phyloP scores from a whole-genome alignment of 2,113 vertebrate genomes.

The Synodontis membranacea region DNA sequence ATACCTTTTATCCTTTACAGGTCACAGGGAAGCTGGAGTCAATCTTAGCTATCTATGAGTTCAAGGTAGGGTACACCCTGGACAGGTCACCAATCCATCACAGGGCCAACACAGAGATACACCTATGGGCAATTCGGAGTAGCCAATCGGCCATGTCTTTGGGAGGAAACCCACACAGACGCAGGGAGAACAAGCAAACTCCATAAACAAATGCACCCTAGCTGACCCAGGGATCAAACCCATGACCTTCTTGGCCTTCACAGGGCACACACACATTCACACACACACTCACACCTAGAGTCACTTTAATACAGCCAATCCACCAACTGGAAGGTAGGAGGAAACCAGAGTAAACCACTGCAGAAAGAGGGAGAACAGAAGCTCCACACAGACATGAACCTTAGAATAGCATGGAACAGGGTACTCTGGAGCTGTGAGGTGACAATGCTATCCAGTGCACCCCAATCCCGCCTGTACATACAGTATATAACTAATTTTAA shows the following conservation, averaged over 20 bases:
- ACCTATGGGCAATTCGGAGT: no score
- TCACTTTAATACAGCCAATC: neutral
- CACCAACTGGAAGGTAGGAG: neutral
- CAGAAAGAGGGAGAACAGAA: neutral
- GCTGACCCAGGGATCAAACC: no score
- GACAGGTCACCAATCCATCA: neutral
- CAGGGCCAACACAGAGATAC: no score
- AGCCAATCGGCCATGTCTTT: no score
- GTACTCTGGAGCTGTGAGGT: neutral
- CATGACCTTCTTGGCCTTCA: no score
- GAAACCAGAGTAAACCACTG: neutral
- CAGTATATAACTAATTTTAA: neutral
- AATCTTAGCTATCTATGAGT: no score
- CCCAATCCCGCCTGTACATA: neutral
- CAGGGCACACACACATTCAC: neutral
- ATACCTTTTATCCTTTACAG: no score
- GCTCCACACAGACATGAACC: neutral
- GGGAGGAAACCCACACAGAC: no score
- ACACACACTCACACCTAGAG: neutral
- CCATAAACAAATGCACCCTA: no score
- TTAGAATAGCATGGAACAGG: neutral
- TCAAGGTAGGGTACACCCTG: no score
- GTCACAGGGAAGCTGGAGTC: no score
- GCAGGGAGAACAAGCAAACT: no score
- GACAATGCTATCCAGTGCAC: neutral